Base-by-base conservation (phyloP, 2,888 invertebrate species). In the Acanthosoma haemorrhoidale region DNA sequence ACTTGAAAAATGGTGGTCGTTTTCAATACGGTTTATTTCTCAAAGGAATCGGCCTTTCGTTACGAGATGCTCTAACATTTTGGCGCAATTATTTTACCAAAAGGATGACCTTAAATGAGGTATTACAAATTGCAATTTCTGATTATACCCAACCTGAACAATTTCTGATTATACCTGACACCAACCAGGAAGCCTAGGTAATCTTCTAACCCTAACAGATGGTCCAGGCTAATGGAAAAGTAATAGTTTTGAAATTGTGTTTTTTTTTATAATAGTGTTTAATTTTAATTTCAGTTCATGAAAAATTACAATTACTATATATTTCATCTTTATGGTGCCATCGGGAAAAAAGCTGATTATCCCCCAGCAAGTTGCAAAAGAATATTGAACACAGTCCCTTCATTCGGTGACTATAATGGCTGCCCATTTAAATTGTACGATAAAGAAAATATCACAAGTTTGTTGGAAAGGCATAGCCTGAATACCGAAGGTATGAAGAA, bases 321-420 rank as follows among this genome's bases (percentile, higher is more conserved):
- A 3, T 59, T 67, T n/a, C 73, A 73, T 32, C 58, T 59, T 11
- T 73, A 73, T 38, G 73, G 73, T 11, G 57, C 38, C 5, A 68
- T 70, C 25, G 73, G 73, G 18, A 71, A 72, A 66, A 70, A 61
- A 68, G 73, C 71, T 5, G 69, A 72, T 39, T 73, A 73, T 29
- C 70, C 70, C 25, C 73, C 73, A 8, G 69, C 61, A 18, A 72
- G 68, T 38, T 73, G 73, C 29, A 25, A 51, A 18, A 70, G 68
- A 32, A 70, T 73, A 15, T 39, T 72, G 51, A 59, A 73, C 34
- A 64, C 51, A 4, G 34, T 39, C 4, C 68, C 71, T 31, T 41
- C 67, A 39, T 69, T 68, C 21, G 29, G 59, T n/a, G 71, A 72
- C 16, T 68, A 72, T 31, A 70, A 73, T 43, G 73, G 73, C 3